Base-by-base conservation (phyloP, 2,797 vertebrate genomes). In the Gymnothorax reevesii region DNA sequence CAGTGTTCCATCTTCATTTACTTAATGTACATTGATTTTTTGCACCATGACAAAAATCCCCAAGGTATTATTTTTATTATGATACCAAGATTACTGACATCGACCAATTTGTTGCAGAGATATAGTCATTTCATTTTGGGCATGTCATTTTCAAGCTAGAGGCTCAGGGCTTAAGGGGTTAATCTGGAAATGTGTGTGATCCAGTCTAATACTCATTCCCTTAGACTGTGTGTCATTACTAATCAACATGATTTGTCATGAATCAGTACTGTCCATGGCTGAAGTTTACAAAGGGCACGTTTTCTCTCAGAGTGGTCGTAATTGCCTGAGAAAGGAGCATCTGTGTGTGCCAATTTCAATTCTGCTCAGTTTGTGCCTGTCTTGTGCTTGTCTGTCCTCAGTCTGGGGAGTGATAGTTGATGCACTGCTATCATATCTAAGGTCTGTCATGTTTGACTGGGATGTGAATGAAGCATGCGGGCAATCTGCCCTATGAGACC, bases 381-480 rank as follows among this genome's bases (percentile, higher is more conserved):
- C 52, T 20, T 25, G 10, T 83, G 7, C n/a, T 15, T 25, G 5
- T n/a, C 9, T 57, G 82, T 60, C 42, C n/a, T 83, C n/a, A 25
- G 42, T 17, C 57, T 64, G 17, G 27, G 59, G 85, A 42, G 60
- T 20, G 49, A 1, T 8, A 13, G 75, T 64, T 17, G 73, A 82
- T 25, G 77, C 77, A 66, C 82, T 12, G 55, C 77, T 86, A 42
- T 55, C 77, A 71, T 86, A 55, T 59, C 59, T 66, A 42, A 10
- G 33, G 25, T 83, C 85, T 57, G 52, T 86, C 79, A 83, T 42
- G n/a, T 54, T 64, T 82, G n/a, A 69, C 59, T 52, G 85, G 57
- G 62, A 60, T 22, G 85, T 82, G 64, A 83, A 69, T 69, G 85
- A 86, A 80, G 77, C 60, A 52, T 83, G 60, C 33, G 79, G 77